phyloP scores from a whole-genome alignment of 2,797 vertebrate species.

The Pempheris klunzingeri region DNA sequence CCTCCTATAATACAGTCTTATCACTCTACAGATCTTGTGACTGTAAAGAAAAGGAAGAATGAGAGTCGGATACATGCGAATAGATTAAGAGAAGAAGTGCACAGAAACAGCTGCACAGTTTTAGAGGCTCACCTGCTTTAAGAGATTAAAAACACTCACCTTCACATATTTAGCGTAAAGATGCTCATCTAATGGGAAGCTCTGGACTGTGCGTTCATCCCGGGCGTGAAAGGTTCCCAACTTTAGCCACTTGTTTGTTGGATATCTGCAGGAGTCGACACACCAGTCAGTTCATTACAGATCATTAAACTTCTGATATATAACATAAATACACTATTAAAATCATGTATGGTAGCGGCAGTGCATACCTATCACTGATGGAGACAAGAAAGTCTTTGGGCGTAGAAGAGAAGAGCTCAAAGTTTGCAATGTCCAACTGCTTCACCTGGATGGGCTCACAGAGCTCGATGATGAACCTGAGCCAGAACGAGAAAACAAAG shows the following conservation, averaged over 20 bases:
- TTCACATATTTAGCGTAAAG: slow-evolving; percentile 99
- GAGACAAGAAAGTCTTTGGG: slow-evolving; percentile 98
- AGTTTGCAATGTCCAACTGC: slow-evolving; percentile 98
- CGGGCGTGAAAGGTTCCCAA: slow-evolving; percentile 96
- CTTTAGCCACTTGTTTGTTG: slow-evolving; percentile 97
- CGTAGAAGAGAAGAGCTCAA: slow-evolving; percentile 99
- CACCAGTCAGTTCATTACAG: slow-evolving; percentile 2
- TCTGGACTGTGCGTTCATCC: slow-evolving; percentile 96
- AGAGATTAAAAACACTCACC: slow-evolving; percentile 79
- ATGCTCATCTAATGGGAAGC: slow-evolving; percentile 97
- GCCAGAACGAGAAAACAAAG: slow-evolving; percentile 3
- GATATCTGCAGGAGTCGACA: slow-evolving; percentile 87
- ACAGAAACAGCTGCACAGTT: background rate
- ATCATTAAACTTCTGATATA: no score
- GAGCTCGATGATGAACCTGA: slow-evolving; percentile 98
- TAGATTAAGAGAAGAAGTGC: slow-evolving; percentile 1
- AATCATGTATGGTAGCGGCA: background rate
- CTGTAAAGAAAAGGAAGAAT: background rate
- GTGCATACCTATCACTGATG: slow-evolving; percentile 94
- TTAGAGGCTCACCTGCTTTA: background rate
- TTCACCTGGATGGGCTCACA: slow-evolving; percentile 99
- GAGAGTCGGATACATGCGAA: slow-evolving; percentile 4
- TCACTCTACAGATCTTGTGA: background rate
- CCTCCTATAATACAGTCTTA: background rate
- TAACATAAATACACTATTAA: background rate